phyloP scores from a whole-genome alignment of 2,113 vertebrate genomes.

The Boleophthalmus pectinirostris region DNA sequence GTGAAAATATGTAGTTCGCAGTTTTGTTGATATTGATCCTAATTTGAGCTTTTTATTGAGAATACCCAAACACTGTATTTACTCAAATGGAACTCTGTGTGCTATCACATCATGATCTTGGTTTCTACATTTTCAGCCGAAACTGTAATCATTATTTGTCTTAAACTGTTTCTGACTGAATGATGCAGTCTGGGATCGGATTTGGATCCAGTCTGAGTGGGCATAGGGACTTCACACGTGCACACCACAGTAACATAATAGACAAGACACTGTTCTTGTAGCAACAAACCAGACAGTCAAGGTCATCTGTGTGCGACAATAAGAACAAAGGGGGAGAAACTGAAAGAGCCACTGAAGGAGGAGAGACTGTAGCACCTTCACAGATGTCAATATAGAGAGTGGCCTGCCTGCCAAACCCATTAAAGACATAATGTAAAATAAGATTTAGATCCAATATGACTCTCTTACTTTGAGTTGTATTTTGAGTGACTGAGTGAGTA shows the following conservation, averaged over 20 bases:
- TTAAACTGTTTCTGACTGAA: conserved; percentile 26
- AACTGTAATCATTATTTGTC: too few species aligned
- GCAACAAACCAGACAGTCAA: conserved; percentile 62
- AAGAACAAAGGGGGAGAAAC: conserved; percentile 2
- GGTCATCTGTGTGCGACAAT: conserved; percentile 43
- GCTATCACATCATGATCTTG: too few species aligned
- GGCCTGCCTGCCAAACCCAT: background rate
- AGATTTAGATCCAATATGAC: too few species aligned
- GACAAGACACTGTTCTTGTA: conserved; percentile 46
- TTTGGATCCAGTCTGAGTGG: conserved; percentile 39
- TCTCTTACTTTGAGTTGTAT: background rate
- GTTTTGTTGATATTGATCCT: too few species aligned
- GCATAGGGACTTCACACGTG: conserved; percentile 61
- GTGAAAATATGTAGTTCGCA: too few species aligned
- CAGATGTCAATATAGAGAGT: background rate
- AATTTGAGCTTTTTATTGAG: too few species aligned
- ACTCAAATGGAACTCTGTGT: too few species aligned
- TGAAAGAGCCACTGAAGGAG: background rate
- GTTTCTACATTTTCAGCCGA: too few species aligned
- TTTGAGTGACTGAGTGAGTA: background rate
- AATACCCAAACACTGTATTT: too few species aligned
- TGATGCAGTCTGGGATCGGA: conserved; percentile 19
- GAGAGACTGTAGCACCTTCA: conserved; percentile 20
- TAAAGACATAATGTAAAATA: background rate
- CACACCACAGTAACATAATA: conserved; percentile 28